Evolutionary conservation across 2,888 invertebrate species (phyloP), one percentile per base, ranked within the genome.

Genomic region (Cryptocephalus moraei): DNA sequence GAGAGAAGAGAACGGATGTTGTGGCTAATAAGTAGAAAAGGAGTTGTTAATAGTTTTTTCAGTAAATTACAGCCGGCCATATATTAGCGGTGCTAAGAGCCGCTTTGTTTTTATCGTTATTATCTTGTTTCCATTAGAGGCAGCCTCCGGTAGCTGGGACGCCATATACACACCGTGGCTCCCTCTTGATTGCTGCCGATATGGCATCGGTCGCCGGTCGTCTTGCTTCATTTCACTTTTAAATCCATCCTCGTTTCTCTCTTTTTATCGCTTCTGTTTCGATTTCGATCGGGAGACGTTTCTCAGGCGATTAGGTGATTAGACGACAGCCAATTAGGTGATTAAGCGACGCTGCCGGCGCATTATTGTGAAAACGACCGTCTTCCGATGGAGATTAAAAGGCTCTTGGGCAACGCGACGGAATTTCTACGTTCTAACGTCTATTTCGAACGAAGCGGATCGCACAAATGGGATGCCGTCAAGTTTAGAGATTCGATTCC

Each of bases 41-140:
- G 57, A 58, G 59, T 61, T 60, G 57, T 59, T 59, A 57, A 56
- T 57, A 52, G 58, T 59, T 61, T 61, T 61, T 60, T 53, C 36
- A 58, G 58, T 61, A 58, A 62, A 62, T 63, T 61, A 58, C 60
- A 54, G 54, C 51, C 54, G 54, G 58, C 58, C 60, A 54, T 62
- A 61, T 59, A 58, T 61, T 59, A 59, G 57, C 59, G 57, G 61
- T 59, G 57, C 56, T 61, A 62, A 62, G 55, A 62, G 62, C 62
- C 58, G 62, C 62, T 58, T 63, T 62, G 62, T 63, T 63, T 65
- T 65, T 63, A 62, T 63, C 56, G 63, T 63, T 62, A 63, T 64
- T 64, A 63, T 59, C 62, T 62, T 62, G 63, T 64, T 64, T 63
- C 62, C 61, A 64, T 62, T 63, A 63, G 63, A 62, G 63, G 62